A percentile compares a stretch with the other conserved stretches of the same genome.
phyloP scores from a whole-genome alignment of 2,797 vertebrate species.

The Acanthornis magna region DNA sequence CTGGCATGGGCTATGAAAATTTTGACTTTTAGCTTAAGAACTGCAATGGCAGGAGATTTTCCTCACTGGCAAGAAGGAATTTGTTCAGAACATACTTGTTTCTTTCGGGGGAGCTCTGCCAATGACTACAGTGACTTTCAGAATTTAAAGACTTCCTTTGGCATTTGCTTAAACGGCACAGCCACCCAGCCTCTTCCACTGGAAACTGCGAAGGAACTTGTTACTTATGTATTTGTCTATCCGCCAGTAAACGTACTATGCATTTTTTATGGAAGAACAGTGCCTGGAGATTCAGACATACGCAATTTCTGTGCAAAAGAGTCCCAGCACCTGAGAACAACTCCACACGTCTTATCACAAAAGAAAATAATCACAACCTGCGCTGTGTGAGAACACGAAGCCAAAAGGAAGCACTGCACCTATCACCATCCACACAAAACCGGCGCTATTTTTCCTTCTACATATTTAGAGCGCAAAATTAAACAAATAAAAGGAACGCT shows the following conservation, averaged over 20 bases:
- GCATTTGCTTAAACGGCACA: not conserved
- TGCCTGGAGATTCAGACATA: constrained; percentile 17
- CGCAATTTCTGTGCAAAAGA: constrained; percentile 1
- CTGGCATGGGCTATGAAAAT: not conserved
- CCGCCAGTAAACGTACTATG: not conserved
- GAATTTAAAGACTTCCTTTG: constrained; percentile 33
- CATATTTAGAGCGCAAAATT: constrained; percentile 76
- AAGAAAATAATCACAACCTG: constrained; percentile 37
- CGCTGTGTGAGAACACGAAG: not conserved
- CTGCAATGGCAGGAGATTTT: not conserved
- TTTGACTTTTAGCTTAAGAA: not conserved
- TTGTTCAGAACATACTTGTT: not conserved
- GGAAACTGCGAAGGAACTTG: constrained; percentile 32
- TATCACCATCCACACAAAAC: constrained; percentile 30
- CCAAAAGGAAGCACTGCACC: constrained; percentile 21
- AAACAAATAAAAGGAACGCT: constrained; percentile 79
- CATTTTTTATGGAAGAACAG: not conserved
- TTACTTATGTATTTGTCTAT: constrained; percentile 28
- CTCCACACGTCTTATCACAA: constrained; percentile 9
- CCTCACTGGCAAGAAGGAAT: not conserved
- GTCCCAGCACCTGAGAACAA: not conserved
- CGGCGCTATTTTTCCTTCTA: constrained; percentile 44
- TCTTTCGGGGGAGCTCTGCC: not conserved
- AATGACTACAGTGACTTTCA: not conserved
- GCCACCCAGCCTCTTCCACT: constrained; percentile 17